Evolutionary conservation across 2,888 invertebrate species (phyloP), one percentile per base, ranked within the genome.

Genomic region (Tetragnatha montana): DNA sequence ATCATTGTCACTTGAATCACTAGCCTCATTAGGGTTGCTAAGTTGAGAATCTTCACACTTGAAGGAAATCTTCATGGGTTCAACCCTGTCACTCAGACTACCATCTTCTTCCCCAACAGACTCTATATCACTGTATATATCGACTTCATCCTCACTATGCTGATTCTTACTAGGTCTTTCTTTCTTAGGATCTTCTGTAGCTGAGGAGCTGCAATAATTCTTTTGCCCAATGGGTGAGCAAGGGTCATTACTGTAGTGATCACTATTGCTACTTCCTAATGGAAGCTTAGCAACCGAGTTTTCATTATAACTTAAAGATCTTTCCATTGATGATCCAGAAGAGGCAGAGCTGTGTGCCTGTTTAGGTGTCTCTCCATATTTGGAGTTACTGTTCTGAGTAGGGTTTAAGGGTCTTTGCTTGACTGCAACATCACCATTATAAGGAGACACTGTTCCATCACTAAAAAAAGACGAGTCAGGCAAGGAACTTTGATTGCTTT

Each of bases 71-170:
- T 93, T 93, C 79, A 93, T 6, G 93, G 92, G 3, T 93, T 92
- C 0, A 93, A 93, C 81, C 92, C 93, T 22, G 93, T 91, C 0
- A 92, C 92, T 87, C 92, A 93, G 60, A n/a, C 70, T 76, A 21
- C 81, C 76, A 0, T 93, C 93, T 19, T 93, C 93, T 74, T 91
- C 92, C 0, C 93, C 93, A 0, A 93, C 93, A 79, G 74, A 92
- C 92, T 95, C 95, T 75, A 95, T 95, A 91, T 95, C 95, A 91
- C 95, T 95, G 92, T 95, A 96, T 91, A 95, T 95, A 92, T 95
- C 95, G 70, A 95, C 94, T 91, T 95, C 95, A 71, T 93, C 93
- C 73, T 91, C 91, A 87, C 90, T 91, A 10, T 91, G 91, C 19
- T 87, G 86, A 47, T 83, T 47, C 51, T 87, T 88, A 70, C 68